Percentiles rank a stretch among this genome's conserved stretches.
phyloP scores from a whole-genome alignment of 2,113 vertebrate genomes.

The Calypte anna region DNA sequence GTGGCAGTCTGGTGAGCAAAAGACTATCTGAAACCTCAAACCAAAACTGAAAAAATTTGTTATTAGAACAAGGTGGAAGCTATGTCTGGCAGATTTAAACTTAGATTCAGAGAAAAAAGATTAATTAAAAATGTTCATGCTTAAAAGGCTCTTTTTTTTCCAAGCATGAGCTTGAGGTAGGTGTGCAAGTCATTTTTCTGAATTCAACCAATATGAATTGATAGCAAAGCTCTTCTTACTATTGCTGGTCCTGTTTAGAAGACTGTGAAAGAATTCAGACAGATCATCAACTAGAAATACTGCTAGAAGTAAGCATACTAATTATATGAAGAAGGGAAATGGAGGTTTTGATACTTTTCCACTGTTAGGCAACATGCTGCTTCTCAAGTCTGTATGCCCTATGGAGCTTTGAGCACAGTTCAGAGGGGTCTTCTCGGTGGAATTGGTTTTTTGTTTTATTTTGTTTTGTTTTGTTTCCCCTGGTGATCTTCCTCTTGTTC shows the following conservation, averaged over 20 bases:
- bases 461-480: background rate
- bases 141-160: background rate
- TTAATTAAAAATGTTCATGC: background rate
- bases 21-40: background rate
- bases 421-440: background rate
- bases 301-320: background rate
- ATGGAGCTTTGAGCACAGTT: background rate
- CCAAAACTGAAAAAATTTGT: background rate
- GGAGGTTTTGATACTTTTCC: background rate
- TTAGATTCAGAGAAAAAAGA: background rate
- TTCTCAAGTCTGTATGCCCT: background rate
- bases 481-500: background rate
- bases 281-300: background rate
- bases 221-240: background rate
- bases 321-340: background rate
- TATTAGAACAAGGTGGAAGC: background rate
- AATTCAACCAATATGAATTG: background rate
- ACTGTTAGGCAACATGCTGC: rapidly evolving
- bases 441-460: background rate
- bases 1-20: background rate
- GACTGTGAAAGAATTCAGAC: background rate
- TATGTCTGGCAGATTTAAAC: background rate
- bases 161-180: background rate
- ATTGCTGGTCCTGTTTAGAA: background rate
- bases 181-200: background rate